phyloP scores from a whole-genome alignment of 2,797 vertebrate species.

The Enteromius treurensis region DNA sequence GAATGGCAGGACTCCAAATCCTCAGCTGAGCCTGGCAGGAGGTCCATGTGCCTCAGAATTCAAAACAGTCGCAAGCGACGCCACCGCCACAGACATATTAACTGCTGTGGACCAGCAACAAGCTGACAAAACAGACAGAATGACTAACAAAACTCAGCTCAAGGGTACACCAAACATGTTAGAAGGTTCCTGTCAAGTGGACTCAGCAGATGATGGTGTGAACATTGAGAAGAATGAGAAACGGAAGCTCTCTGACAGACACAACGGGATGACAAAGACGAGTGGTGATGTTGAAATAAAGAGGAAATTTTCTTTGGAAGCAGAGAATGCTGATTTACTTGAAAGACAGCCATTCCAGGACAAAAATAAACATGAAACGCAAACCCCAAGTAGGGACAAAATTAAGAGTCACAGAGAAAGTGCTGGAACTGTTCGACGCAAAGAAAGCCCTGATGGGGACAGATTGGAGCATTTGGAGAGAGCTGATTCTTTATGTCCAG shows the following conservation, averaged over 20 bases:
- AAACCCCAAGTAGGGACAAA: background rate
- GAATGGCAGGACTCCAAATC: conserved; percentile 64
- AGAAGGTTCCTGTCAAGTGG: conserved; percentile 16
- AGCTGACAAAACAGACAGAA: conserved; percentile 20
- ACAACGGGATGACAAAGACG: conserved; percentile 24
- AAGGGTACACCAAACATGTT: conserved; percentile 36
- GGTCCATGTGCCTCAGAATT: conserved; percentile 52
- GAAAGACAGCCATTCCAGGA: conserved; percentile 34
- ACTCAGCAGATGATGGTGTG: conserved; percentile 66
- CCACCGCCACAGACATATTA: conserved; percentile 32
- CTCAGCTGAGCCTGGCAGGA: conserved; percentile 53
- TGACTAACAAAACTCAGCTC: conserved; percentile 47
- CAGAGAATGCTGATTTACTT: conserved; percentile 26
- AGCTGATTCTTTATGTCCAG: background rate
- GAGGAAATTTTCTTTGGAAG: background rate
- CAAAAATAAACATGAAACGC: conserved; percentile 2
- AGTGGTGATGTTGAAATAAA: background rate
- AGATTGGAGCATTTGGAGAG: conserved; percentile 10
- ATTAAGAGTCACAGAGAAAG: background rate
- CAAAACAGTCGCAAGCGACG: conserved; percentile 44
- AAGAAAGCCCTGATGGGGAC: background rate
- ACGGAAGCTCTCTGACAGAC: conserved; percentile 54
- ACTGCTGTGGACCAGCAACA: conserved; percentile 66
- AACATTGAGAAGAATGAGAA: conserved; percentile 64
- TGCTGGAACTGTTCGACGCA: background rate